Base-by-base conservation (phyloP, 1,140 invertebrate species). In the Aphidius gifuensis region DNA sequence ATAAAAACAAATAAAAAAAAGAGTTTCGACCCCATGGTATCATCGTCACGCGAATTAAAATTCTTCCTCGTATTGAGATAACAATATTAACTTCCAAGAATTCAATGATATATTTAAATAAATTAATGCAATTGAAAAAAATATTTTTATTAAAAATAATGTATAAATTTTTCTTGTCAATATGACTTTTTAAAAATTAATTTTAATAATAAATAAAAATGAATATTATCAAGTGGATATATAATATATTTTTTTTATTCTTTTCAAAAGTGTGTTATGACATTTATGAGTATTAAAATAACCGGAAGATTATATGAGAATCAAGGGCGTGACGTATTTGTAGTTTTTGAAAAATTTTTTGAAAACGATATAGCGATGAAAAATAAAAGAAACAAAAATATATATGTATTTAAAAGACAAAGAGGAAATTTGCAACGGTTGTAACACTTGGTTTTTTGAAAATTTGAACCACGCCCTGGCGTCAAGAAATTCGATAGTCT, bases 401-500 rank as follows among this genome's bases (percentile, higher is more conserved):
- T 32, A 32, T 32, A 32, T 32, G 23, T 32, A 32, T 32, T 32
- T 32, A 32, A 32, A 61, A 66, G 61, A 67, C 63, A 68, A 70
- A 64, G 59, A 32, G 23, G 62, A 65, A 63, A 70, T 72, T 72
- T 50, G 66, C 69, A 56, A 67, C 61, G 67, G 57, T 66, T 55
- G 63, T 68, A 60, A 55, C 53, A 55, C 53, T 42, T 40, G 43
- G 9, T 55, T 53, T 53, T 53, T 53, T 32, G 23, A 38, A 51
- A n/a, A 53, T 11, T 9, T n/a, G 53, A 38, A 61, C 71, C 74
- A 74, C 72, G 75, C 75, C 75, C 71, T 70, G 75, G 75, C 71
- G 73, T 66, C 71, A 68, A 51, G 71, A 71, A 77, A 77, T 69
- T 69, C 66, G 71, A 75, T 64, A 71, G 69, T 66, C 69, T 65